phyloP scores from a whole-genome alignment of 2,888 invertebrate genomes.

The Andricus quercusramuli region DNA sequence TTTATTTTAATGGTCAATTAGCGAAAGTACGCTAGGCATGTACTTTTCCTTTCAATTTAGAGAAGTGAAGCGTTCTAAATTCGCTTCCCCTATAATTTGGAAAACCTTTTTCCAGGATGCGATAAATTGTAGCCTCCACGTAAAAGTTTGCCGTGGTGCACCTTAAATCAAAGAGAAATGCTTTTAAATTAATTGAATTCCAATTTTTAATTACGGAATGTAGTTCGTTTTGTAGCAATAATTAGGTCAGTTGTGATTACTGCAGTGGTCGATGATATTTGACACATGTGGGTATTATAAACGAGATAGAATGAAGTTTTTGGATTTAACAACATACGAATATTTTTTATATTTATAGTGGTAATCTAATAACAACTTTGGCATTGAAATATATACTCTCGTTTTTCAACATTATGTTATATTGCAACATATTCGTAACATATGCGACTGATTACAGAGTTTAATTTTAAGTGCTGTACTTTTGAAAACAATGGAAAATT shows the following conservation, averaged over 20 bases:
- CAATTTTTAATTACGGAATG: conserved; percentile 17
- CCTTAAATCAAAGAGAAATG: not conserved
- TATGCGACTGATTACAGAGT: no score
- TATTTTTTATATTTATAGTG: not conserved
- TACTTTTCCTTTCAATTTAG: not conserved
- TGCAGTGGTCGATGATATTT: conserved; percentile 6
- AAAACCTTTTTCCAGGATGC: not conserved
- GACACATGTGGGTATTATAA: not conserved
- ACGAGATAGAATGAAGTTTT: not conserved
- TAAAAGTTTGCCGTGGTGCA: not conserved
- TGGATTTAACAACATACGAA: no score
- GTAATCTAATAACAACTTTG: not conserved
- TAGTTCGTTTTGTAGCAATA: not conserved
- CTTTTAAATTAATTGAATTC: conserved; percentile 28
- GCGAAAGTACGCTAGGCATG: no score
- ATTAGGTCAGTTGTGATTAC: not conserved
- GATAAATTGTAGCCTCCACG: not conserved
- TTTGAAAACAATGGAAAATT: no score
- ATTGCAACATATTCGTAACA: not conserved
- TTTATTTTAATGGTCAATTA: not conserved
- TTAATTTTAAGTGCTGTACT: no score
- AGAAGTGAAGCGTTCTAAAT: conserved; percentile 1
- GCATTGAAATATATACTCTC: conserved; percentile 1
- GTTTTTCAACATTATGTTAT: not conserved
- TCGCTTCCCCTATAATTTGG: conserved; percentile 15